Percentiles rank a stretch among this genome's conserved stretches.
Conservation (phyloP, 2,113 vertebrate genomes). For the Panurus biarmicus region DNA sequence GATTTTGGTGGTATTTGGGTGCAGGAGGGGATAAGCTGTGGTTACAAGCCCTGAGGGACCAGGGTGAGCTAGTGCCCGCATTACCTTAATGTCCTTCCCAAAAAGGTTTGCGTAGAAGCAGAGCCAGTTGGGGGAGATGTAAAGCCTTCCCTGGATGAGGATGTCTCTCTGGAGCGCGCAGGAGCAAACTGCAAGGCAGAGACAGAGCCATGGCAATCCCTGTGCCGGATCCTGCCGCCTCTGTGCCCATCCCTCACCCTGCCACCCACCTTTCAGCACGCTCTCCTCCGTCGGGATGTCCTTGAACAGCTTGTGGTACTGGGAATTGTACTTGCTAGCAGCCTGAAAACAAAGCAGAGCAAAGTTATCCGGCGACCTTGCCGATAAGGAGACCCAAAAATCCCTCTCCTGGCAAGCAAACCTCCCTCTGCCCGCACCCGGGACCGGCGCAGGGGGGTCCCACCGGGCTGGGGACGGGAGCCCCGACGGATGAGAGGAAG, state of each 20-base stretch:
- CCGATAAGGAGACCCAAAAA: background rate
- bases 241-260: fast-evolving
- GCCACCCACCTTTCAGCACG: slow-evolving; percentile 88
- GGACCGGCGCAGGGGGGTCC: background rate
- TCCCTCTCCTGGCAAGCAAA: background rate
- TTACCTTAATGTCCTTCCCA: slow-evolving; percentile 95
- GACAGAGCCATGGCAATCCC: background rate
- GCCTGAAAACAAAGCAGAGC: slow-evolving; percentile 78
- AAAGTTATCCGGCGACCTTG: background rate
- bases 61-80: background rate
- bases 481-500: background rate
- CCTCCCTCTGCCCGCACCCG: background rate
- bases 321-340: slow-evolving; percentile 92
- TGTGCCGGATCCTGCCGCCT: fast-evolving
- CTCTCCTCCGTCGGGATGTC: slow-evolving; percentile 87
- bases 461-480: background rate
- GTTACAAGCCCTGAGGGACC: background rate
- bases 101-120: slow-evolving; percentile 97
- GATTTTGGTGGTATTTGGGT: background rate
- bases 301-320: slow-evolving; percentile 97
- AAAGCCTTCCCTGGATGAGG: slow-evolving; percentile 92
- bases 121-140: slow-evolving; percentile 95
- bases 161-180: slow-evolving; percentile 93
- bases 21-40: background rate
- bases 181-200: slow-evolving; percentile 81